Conservation (phyloP, 92 coral and sea anemone genomes). For the Porites evermanni region DNA sequence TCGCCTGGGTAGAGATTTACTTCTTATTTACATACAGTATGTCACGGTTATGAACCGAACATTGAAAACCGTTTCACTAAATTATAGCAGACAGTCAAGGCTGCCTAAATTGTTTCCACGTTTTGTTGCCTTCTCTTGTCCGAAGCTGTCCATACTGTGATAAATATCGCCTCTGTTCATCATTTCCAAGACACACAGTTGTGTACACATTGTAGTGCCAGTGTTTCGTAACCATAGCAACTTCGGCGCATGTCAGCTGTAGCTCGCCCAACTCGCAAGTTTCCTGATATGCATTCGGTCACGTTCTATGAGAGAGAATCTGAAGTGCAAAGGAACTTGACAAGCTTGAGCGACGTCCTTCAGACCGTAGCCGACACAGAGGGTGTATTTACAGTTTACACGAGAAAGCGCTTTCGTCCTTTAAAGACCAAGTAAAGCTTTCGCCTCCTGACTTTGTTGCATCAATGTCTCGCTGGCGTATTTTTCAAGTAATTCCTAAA, state of each 20-base stretch:
- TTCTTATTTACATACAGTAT: too few species aligned
- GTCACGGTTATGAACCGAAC: too few species aligned
- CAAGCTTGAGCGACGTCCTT: too few species aligned
- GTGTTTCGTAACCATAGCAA: not conserved
- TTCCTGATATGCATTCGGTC: not conserved
- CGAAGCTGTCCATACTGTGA: not conserved
- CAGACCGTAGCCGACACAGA: not conserved
- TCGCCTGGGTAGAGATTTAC: too few species aligned
- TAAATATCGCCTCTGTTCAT: not conserved
- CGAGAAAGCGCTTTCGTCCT: not conserved
- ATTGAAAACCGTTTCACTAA: not conserved
- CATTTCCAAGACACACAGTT: not conserved
- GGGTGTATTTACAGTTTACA: conserved; percentile 22
- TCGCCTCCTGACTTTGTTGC: conserved; percentile 97
- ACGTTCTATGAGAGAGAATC: not conserved
- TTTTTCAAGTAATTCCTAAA: conserved; percentile 93
- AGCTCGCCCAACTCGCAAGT: not conserved
- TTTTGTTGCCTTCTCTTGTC: not conserved
- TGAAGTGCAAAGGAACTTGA: not conserved
- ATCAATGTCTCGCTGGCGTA: conserved; percentile 95
- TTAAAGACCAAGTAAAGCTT: conserved; percentile 91
- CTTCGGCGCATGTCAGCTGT: not conserved
- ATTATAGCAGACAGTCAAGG: not conserved
- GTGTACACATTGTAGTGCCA: not conserved
- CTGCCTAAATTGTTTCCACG: not conserved